Percentiles rank a stretch among this genome's conserved stretches.
phyloP scores from a whole-genome alignment of 1,140 invertebrate species.

The Dendroctonus valens region DNA sequence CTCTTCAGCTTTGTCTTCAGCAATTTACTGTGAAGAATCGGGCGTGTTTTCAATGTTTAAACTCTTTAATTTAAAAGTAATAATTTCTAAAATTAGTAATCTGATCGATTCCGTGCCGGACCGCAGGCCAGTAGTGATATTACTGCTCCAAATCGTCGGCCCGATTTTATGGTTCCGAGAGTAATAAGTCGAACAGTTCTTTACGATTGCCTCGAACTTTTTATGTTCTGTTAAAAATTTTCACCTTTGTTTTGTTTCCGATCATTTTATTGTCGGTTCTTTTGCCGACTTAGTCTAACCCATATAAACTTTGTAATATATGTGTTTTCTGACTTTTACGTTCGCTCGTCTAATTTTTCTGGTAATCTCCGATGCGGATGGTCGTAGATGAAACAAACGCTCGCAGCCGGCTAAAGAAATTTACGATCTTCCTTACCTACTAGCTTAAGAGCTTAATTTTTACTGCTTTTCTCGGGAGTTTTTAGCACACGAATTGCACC shows the following conservation, averaged over 20 bases:
- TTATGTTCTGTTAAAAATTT: conserved; percentile 32
- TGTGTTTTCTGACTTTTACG: conserved; percentile 48
- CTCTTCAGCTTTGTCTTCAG: too few species aligned
- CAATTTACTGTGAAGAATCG: too few species aligned
- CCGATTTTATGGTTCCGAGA: too few species aligned
- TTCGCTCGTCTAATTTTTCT: conserved; percentile 36
- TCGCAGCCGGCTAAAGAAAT: conserved; percentile 10
- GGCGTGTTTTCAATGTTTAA: too few species aligned
- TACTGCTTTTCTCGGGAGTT: conserved; percentile 17
- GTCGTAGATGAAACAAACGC: conserved; percentile 19
- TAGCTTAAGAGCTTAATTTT: conserved; percentile 27
- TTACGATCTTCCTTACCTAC: conserved; percentile 27
- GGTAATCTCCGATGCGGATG: conserved; percentile 31
- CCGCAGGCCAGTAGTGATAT: too few species aligned
- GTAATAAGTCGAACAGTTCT: too few species aligned
- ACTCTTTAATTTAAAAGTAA: too few species aligned
- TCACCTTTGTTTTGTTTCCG: conserved; percentile 47
- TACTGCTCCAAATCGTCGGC: too few species aligned
- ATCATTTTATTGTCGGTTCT: conserved; percentile 47
- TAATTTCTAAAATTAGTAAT: too few species aligned
- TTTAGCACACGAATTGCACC: conserved; percentile 17
- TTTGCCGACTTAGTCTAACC: conserved; percentile 42
- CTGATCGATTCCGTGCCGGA: too few species aligned
- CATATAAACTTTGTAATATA: conserved; percentile 51
- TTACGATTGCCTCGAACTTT: too few species aligned